Base-by-base conservation (phyloP, 2,888 invertebrate species). In the Boloria selene region DNA sequence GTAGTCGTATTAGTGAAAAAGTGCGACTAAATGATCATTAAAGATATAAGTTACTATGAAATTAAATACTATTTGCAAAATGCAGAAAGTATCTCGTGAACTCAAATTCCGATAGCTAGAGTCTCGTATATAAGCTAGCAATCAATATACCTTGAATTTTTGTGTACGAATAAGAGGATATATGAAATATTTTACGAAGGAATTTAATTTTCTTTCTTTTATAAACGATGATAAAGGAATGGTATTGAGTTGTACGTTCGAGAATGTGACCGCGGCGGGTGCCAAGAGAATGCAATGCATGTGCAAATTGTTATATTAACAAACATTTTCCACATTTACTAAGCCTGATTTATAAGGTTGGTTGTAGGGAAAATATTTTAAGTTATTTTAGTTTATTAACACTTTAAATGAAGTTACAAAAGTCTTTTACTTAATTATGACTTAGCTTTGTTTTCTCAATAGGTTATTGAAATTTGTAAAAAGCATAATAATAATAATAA, bases 301-400 rank as follows among this genome's bases (percentile, higher is more conserved):
- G 75, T 72, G 74, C 75, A 78, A 79, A 78, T 75, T 75, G 76
- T 79, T 79, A 78, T 77, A 78, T 73, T 73, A 72, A 73, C 69
- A 74, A 77, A 78, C 77, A 79, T 74, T 74, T 75, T 73, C 70
- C 66, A 71, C 75, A 71, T 77, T 76, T 71, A 68, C 76, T 73
- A 69, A 75, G 71, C 74, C 74, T 72, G 65, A 72, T 65, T 70
- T 74, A 73, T 70, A 73, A 74, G 73, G 73, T 72, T 73, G 73
- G 73, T 70, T 74, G 64, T 70, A 58, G 31, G 42, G 13, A 31
- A 22, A 56, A 56, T 63, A 14, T 55, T 55, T 55, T 10, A 0
- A 55, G 44, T 4, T 14, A 44, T 44, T 55, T 55, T 38, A 2
- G 10, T 31, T 38, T 38, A 10, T 38, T 38, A 10, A 38, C 10